Base-by-base conservation (phyloP, 2,888 invertebrate species). In the Automeris io region DNA sequence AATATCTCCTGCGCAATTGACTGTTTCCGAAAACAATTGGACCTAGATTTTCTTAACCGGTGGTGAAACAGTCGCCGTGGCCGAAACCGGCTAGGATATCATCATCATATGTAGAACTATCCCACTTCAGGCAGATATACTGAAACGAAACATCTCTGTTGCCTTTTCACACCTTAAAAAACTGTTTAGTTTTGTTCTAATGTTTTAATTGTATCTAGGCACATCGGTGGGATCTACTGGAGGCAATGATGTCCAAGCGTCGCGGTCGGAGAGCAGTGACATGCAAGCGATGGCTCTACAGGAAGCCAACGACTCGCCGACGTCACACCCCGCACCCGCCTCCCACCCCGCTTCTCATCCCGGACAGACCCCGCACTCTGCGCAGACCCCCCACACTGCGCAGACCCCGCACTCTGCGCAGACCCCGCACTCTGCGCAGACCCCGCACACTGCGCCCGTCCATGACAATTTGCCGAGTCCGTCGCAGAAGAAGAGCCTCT, bases 401-500 rank as follows among this genome's bases (percentile, higher is more conserved):
- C 7, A n/a, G 3, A 4, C 21, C 13, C 7, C 35, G 3, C 37
- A 51, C 34, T 58, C 57, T 0, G 67, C 49, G 0, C n/a, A 42
- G 19, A 42, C 47, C 1, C 16, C 43, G 18, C 34, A 43, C 19
- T 26, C 29, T 19, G 18, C 9, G 7, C 7, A n/a, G 3, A 4
- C 21, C 13, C 7, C 35, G 3, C 37, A 51, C 34, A 58, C 57
- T 0, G 67, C 72, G 31, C 70, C 70, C 7, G 63, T 65, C 32
- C 67, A 68, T 31, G 76, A 74, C 40, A 58, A 72, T 52, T 57
- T 88, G 39, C 89, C 90, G 43, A 93, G 93, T 40, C 92, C 92
- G 0, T 89, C 90, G 21, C 87, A 90, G 16, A 95, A 92, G 76
- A 93, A 91, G 71, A 90, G 91, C 49, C 90, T 95, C 56, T 93